Conservation (phyloP, 2,113 vertebrate species). For the Microcebus tavaratra region DNA sequence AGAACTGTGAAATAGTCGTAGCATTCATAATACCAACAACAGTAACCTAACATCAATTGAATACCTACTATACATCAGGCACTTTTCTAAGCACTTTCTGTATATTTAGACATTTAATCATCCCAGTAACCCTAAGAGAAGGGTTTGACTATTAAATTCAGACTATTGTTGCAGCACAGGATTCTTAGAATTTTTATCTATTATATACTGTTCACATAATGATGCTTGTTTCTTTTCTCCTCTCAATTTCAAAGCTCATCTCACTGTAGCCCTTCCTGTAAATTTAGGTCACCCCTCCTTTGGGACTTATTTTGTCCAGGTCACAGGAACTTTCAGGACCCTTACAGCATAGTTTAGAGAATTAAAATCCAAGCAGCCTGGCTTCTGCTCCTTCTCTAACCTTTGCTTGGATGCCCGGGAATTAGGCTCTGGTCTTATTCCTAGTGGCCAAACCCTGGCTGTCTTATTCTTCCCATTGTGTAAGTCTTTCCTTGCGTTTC, state of each 20-base stretch:
- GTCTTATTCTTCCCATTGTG: neutral
- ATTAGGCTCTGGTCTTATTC: neutral
- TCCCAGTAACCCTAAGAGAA: neutral
- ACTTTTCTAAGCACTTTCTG: neutral
- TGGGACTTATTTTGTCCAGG: neutral
- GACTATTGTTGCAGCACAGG: neutral
- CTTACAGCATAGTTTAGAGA: neutral
- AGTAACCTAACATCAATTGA: neutral
- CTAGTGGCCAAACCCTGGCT: neutral
- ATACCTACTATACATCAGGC: neutral
- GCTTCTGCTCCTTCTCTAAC: neutral
- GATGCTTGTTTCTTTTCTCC: neutral
- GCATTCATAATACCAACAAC: neutral
- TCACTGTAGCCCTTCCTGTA: neutral
- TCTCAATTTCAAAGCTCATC: conserved; percentile 1
- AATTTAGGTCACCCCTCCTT: neutral
- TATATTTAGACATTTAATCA: neutral
- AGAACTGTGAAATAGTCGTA: neutral
- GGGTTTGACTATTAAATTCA: neutral
- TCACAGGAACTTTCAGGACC: neutral
- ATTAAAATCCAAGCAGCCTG: neutral
- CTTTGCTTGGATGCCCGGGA: neutral
- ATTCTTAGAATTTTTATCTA: neutral
- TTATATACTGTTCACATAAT: neutral
- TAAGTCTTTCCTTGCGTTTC: neutral